A percentile compares a stretch with the other conserved stretches of the same genome.
phyloP scores from a whole-genome alignment of 2,113 vertebrate genomes.

The Laterallus jamaicensis region DNA sequence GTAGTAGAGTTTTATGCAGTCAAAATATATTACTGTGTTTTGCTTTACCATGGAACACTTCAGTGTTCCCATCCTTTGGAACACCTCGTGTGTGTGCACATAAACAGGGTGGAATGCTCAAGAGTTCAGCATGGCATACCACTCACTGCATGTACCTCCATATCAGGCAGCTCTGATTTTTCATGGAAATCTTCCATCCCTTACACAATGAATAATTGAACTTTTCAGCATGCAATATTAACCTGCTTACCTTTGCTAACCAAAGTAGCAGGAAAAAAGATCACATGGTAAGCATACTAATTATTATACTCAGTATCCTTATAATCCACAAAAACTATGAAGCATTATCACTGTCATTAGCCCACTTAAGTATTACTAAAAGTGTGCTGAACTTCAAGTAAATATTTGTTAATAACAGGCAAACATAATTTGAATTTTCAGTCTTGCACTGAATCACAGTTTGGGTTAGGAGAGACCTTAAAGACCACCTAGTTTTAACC shows the following conservation, averaged over 20 bases:
- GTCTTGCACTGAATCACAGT: too few species aligned
- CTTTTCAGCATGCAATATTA: background rate
- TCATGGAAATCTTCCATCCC: background rate
- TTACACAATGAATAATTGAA: background rate
- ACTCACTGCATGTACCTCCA: background rate
- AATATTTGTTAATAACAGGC: background rate
- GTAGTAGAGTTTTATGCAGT: background rate
- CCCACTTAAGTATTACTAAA: background rate
- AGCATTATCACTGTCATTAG: background rate
- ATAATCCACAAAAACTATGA: background rate
- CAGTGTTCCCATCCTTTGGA: background rate
- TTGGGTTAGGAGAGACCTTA: too few species aligned
- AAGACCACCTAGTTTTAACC: too few species aligned
- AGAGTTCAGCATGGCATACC: background rate
- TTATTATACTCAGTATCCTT: background rate
- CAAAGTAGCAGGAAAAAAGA: background rate
- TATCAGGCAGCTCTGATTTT: background rate
- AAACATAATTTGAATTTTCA: background rate
- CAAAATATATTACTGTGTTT: background rate
- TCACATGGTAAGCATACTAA: fast-evolving
- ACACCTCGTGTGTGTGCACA: fast-evolving
- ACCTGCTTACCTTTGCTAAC: background rate
- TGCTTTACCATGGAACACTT: background rate
- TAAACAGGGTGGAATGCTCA: background rate
- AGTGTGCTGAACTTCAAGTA: background rate